These are phyloP conservation scores for Ptycholaimellus sp. DNA, from an alignment of 2,888 invertebrate genomes.

Conservation along the genomic window DNA sequence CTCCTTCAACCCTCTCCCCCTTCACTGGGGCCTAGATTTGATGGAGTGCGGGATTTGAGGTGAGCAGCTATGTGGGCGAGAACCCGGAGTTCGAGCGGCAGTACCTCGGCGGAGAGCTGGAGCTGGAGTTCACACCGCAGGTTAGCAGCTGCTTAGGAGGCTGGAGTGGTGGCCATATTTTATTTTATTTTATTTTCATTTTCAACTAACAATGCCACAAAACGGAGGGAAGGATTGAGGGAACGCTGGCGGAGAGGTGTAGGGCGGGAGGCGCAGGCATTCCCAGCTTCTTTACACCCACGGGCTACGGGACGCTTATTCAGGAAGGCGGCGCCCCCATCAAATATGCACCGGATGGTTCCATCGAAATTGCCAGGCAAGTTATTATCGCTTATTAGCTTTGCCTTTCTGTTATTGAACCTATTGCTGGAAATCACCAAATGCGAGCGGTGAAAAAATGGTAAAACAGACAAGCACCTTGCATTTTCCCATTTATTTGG, in stretches of 20 bases:
- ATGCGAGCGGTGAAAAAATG: slow-evolving; percentile 46
- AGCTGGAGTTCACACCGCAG: slow-evolving; percentile 41
- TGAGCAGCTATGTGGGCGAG: slow-evolving; percentile 98
- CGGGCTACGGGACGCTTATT: slow-evolving; percentile 80
- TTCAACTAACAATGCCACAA: too few species aligned
- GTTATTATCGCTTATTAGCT: too few species aligned
- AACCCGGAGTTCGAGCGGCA: slow-evolving; percentile 90
- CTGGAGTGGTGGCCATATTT: too few species aligned
- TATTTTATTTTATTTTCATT: too few species aligned
- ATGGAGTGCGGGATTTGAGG: too few species aligned
- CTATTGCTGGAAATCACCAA: too few species aligned
- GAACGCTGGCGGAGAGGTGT: slow-evolving; percentile 78
- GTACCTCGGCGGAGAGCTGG: slow-evolving; percentile 68
- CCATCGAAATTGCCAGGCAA: slow-evolving; percentile 54
- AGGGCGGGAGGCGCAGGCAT: slow-evolving; percentile 92
- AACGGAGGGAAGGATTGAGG: too few species aligned
- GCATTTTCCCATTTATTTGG: too few species aligned
- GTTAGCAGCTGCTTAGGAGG: slow-evolving; percentile 4
- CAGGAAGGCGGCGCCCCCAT: slow-evolving; percentile 76
- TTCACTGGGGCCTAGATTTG: too few species aligned
- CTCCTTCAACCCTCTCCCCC: too few species aligned
- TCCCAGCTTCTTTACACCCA: slow-evolving; percentile 91
- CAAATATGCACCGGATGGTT: slow-evolving; percentile 50
- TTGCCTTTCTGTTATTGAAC: too few species aligned
- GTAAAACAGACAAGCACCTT: too few species aligned